These are phyloP conservation scores for Centropyge bicolor DNA, from an alignment of 2,797 vertebrate genomes.

Conservation along the genomic window DNA sequence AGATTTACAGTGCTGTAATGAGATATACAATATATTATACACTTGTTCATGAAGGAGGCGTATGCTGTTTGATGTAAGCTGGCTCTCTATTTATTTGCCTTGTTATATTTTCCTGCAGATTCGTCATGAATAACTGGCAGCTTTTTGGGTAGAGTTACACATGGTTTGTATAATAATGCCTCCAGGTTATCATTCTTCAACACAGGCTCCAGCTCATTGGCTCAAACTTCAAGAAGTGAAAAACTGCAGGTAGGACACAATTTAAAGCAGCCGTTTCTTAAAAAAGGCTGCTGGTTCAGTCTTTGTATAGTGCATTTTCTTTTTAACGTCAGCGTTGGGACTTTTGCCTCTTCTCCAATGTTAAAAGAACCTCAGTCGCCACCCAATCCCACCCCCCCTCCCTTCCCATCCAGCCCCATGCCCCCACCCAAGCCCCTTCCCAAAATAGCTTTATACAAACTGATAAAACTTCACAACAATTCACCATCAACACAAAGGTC, in stretches of 20 bases:
- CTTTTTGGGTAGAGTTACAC: slow-evolving; percentile 19
- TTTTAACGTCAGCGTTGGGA: slow-evolving; percentile 54
- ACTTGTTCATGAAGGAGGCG: slow-evolving; percentile 53
- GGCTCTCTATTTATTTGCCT: slow-evolving; percentile 37
- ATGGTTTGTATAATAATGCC: slow-evolving; percentile 35
- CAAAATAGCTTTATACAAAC: slow-evolving; percentile 67
- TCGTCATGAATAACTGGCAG: slow-evolving; percentile 30
- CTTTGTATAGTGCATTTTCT: slow-evolving; percentile 59
- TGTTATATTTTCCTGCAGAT: slow-evolving; percentile 50
- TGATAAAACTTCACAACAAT: slow-evolving; percentile 73
- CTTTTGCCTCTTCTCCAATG: slow-evolving; percentile 51
- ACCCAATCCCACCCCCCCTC: neutral
- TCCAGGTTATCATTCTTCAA: slow-evolving; percentile 30
- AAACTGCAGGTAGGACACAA: slow-evolving; percentile 34
- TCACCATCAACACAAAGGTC: slow-evolving; percentile 76
- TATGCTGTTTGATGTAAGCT: slow-evolving; percentile 39
- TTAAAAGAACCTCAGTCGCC: slow-evolving; percentile 24
- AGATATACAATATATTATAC: slow-evolving; percentile 78
- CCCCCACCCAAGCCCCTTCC: slow-evolving; percentile 12
- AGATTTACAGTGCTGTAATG: slow-evolving; percentile 78
- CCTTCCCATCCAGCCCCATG: slow-evolving; percentile 12
- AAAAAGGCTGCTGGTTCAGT: slow-evolving; percentile 34
- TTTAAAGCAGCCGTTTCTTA: slow-evolving; percentile 40
- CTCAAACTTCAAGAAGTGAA: slow-evolving; percentile 33
- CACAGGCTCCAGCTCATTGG: slow-evolving; percentile 21